Evolutionary conservation across 2,113 vertebrate genomes (phyloP), one percentile per base, ranked within the genome.

Genomic region (Plotosus lineatus): DNA sequence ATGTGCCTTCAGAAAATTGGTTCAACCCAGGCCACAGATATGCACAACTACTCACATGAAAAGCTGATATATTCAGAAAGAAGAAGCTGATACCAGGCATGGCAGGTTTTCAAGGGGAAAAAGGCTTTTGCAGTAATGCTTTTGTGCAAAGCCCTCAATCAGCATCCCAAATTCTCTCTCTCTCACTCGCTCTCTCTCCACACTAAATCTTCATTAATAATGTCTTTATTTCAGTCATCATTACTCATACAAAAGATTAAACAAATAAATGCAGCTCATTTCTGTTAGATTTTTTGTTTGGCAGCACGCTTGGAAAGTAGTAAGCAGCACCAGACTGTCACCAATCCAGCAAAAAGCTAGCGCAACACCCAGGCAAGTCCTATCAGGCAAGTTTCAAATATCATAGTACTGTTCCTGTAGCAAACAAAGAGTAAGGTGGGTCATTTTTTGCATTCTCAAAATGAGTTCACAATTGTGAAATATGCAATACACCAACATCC

Each of bases 1-100:
- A 40, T 68, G 23, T 10, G 42, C 40, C 19, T 66, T 63, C 1
- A 61, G 83, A 7, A 15, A 65, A 51, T 73, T 40, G 31, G 80
- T 85, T 89, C 48, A 89, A 87, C 85, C 75, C 75, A 87, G 86
- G 82, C 90, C 88, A 31, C 78, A 89, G 86, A 86, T 85, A 88
- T 53, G 71, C 33, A 44, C 15, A 58, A 69, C 12, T 21, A 85
- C 74, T 86, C 28, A 83, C n/a, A 40, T 0, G 17, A 71, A 50
- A 53, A 84, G 46, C 44, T 72, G 72, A 78, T 77, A 79, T 53
- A 68, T 23, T 58, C 80, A 77, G 72, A 69, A 72, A 63, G 5
- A 11, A 28, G 36, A 84, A 83, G 66, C 81, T 40, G 44, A 75
- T 44, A 82, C 46, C 66, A 79, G 56, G 85, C 58, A 48, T 82